Evolutionary conservation across 1,140 invertebrate species (phyloP), one percentile per base, ranked within the genome.

Genomic region (Drosophila orena): DNA sequence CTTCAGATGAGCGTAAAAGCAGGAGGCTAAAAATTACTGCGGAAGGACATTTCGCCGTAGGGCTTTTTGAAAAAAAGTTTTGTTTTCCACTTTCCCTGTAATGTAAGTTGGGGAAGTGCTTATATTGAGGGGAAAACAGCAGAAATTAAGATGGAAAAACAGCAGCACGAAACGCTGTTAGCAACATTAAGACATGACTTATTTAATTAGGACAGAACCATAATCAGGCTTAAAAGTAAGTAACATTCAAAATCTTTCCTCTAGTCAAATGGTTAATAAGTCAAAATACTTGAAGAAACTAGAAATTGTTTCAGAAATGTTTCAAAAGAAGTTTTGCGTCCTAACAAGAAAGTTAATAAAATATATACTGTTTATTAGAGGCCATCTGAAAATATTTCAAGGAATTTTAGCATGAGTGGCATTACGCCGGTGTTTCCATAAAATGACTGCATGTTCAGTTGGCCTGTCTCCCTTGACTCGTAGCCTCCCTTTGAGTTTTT

Each of bases 31-130:
- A 59, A 70, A 69, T 60, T 35, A 53, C 57, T 53, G 46, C 34
- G 47, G 50, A 83, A 84, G 59, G 47, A 70, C 64, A 57, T 61
- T 65, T 24, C 35, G 69, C 44, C 56, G 15, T 27, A 20, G 44
- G 24, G 14, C 11, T 14, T 27, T 30, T 27, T 20, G 10, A 2
- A 46, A 43, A 47, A 42, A 57, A 49, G 15, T 64, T 65, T 65
- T 12, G 24, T 30, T 62, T 37, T 59, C 42, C 59, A 34, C 54
- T 6, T 61, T 59, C 6, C 10, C 22, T 30, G 58, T 12, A 35
- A 35, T 14, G 7, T 34, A 37, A 37, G 27, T 43, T 59, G 5
- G 8, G 40, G 3, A 44, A 47, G 42, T 11, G n/a, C 34, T 35
- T 64, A 64, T 37, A 64, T 12, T 37, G 17, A 64, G 34, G 27